Percentiles rank a stretch among this genome's conserved stretches.
These are phyloP conservation scores for Thera obeliscata DNA, from an alignment of 2,888 invertebrate genomes.

Conservation along the genomic window DNA sequence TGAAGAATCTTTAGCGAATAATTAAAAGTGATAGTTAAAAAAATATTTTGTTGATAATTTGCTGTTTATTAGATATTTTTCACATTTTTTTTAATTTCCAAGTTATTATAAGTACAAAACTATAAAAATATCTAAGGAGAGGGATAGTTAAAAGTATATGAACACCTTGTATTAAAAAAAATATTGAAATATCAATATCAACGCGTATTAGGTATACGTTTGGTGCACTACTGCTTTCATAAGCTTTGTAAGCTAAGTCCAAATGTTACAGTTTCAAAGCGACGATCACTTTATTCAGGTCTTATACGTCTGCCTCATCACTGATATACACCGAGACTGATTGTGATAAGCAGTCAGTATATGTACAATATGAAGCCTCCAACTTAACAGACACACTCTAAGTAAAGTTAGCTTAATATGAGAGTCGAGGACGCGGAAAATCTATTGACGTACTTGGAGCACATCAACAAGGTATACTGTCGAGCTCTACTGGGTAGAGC, in stretches of 20 bases:
- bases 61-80: too few relatives aligned
- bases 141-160: neutral
- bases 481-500: neutral
- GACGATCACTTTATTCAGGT: conserved; percentile 12
- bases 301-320: conserved; percentile 48
- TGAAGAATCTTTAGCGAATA: neutral
- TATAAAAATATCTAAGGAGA: neutral
- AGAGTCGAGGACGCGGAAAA: conserved; percentile 39
- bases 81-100: too few relatives aligned
- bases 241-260: conserved; percentile 2
- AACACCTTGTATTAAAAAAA: neutral
- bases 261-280: conserved; percentile 8
- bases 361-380: conserved; percentile 49
- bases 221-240: neutral
- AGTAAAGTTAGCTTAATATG: conserved; percentile 45
- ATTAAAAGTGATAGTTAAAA: neutral
- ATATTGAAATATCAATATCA: neutral
- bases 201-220: neutral
- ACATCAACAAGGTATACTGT: conserved; percentile 3
- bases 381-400: conserved; percentile 50
- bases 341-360: conserved; percentile 45
- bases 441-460: conserved; percentile 10
- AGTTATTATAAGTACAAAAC: neutral
- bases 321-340: conserved; percentile 51
- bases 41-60: too few relatives aligned